A percentile compares a stretch with the other conserved stretches of the same genome.
Conservation (phyloP, 1,140 invertebrate genomes). For the Gryon sp. region DNA sequence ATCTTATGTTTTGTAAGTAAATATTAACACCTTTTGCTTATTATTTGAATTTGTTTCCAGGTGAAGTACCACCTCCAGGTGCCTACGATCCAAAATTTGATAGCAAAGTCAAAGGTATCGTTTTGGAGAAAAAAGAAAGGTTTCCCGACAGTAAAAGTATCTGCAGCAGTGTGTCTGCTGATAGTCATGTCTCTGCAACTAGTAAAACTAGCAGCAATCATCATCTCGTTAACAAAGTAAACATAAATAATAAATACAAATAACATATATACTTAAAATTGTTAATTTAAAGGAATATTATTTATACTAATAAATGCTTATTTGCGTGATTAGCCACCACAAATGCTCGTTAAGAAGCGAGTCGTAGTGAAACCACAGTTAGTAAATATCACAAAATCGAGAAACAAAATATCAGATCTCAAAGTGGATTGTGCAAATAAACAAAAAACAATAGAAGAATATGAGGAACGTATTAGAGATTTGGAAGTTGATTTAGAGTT, state of each 20-base stretch:
- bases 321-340: slow-evolving; percentile 65
- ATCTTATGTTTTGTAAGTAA: slow-evolving; percentile 1
- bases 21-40: neutral
- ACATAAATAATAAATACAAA: too few relatives aligned
- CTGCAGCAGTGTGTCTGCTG: slow-evolving; percentile 65
- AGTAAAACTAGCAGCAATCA: slow-evolving; percentile 61
- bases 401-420: slow-evolving; percentile 73
- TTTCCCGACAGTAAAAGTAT: slow-evolving; percentile 73
- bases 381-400: slow-evolving; percentile 32
- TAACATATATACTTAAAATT: too few relatives aligned
- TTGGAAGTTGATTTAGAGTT: slow-evolving; percentile 66
- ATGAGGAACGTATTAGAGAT: slow-evolving; percentile 72
- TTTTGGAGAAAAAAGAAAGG: slow-evolving; percentile 73
- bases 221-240: slow-evolving; percentile 44
- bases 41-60: slow-evolving; percentile 62
- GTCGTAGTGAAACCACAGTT: slow-evolving; percentile 51
- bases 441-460: slow-evolving; percentile 73
- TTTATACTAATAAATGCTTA: too few relatives aligned
- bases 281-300: too few relatives aligned
- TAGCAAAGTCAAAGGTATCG: slow-evolving; percentile 70
- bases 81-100: slow-evolving; percentile 77
- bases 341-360: slow-evolving; percentile 68
- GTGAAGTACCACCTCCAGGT: slow-evolving; percentile 75
- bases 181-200: slow-evolving; percentile 68
- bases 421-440: slow-evolving; percentile 75